Percentiles rank a stretch among this genome's conserved stretches.
These are phyloP conservation scores for Aphelenchoides avenae DNA, from an alignment of 1,140 invertebrate genomes.

Conservation along the genomic window DNA sequence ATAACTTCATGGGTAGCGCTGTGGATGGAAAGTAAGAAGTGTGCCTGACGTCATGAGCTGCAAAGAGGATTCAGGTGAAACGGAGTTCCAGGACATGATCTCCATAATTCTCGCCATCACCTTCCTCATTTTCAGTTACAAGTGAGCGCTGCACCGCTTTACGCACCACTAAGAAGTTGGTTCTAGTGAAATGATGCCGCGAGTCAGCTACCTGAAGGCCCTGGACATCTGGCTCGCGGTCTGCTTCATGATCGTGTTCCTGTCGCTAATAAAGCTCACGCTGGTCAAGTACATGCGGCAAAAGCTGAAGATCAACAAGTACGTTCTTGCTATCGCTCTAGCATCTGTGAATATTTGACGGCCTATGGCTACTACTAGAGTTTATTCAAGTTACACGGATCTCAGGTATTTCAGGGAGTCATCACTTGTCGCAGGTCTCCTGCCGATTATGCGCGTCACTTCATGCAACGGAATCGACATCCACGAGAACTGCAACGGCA, in stretches of 20 bases:
- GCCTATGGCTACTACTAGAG: too few species aligned
- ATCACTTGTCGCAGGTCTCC: conserved; percentile 1
- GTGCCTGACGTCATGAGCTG: too few species aligned
- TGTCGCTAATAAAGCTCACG: conserved; percentile 58
- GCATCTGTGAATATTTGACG: too few species aligned
- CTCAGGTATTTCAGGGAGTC: conserved; percentile 21
- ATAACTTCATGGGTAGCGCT: conserved; percentile 58
- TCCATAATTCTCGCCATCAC: conserved; percentile 66
- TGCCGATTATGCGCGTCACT: conserved; percentile 7
- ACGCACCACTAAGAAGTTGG: too few species aligned
- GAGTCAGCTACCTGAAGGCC: conserved; percentile 63
- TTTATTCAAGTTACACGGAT: too few species aligned
- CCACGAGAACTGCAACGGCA: too few species aligned
- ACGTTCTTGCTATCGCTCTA: too few species aligned
- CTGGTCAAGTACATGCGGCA: conserved; percentile 58
- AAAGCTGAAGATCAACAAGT: too few species aligned
- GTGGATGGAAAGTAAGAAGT: conserved; percentile 60
- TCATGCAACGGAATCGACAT: too few species aligned
- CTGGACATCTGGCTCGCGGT: conserved; percentile 94
- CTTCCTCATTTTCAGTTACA: too few species aligned
- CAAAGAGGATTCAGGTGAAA: too few species aligned
- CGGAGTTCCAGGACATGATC: conserved; percentile 79
- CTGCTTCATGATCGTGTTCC: conserved; percentile 58
- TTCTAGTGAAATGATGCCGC: conserved; percentile 83
- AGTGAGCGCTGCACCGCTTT: too few species aligned